Conservation (phyloP, 1,140 invertebrate species). For the Drosophila biarmipes region DNA sequence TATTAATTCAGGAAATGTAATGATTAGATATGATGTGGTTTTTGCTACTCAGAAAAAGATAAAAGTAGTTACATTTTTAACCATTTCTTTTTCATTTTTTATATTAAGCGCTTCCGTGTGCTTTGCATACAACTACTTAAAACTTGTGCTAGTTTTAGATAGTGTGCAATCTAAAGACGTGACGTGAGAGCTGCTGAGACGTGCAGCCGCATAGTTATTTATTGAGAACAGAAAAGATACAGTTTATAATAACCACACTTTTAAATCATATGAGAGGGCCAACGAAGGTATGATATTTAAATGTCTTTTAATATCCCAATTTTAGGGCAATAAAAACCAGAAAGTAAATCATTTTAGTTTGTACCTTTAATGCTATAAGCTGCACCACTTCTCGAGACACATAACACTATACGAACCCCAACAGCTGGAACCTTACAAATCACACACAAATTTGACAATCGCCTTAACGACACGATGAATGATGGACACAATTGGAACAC, state of each 20-base stretch:
- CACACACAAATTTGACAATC: constrained; percentile 58
- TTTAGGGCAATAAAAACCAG: not conserved
- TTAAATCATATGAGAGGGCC: no score
- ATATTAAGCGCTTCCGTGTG: constrained; percentile 2
- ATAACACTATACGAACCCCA: not conserved
- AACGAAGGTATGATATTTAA: no score
- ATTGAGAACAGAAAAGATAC: not conserved
- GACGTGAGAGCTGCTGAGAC: not conserved
- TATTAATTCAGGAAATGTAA: not conserved
- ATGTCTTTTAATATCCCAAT: no score
- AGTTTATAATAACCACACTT: not conserved
- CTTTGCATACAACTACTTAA: not conserved
- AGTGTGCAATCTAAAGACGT: constrained; percentile 9
- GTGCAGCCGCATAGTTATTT: not conserved
- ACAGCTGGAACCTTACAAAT: constrained; percentile 61
- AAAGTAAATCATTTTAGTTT: not conserved
- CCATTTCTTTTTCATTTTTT: no score
- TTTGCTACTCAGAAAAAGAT: not conserved
- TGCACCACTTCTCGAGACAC: not conserved
- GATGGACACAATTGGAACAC: constrained; percentile 65
- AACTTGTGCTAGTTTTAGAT: constrained; percentile 10
- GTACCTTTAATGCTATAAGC: not conserved
- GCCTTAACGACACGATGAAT: constrained; percentile 58
- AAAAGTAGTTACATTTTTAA: not conserved
- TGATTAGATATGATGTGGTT: not conserved